These are phyloP conservation scores for Urophycis tenuis DNA, from an alignment of 2,797 vertebrate genomes.

Conservation along the genomic window DNA sequence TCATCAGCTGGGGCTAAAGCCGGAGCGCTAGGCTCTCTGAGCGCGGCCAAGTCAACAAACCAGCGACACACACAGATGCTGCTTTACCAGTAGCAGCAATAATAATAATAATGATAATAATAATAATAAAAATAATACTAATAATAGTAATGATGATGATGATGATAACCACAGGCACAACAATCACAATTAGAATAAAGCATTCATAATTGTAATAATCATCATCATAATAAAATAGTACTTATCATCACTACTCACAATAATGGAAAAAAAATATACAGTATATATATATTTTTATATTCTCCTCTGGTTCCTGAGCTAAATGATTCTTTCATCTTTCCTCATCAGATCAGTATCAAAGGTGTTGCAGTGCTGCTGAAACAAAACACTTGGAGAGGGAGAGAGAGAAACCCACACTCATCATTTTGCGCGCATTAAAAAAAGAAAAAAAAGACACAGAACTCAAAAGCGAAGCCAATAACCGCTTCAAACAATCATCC, in stretches of 20 bases:
- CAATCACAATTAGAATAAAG: too few relatives aligned
- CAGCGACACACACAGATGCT: too few relatives aligned
- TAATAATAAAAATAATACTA: not conserved
- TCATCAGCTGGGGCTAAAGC: conserved; percentile 88
- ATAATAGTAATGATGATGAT: not conserved
- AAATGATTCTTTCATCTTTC: not conserved
- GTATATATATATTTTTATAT: too few relatives aligned
- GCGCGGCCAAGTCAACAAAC: conserved; percentile 4
- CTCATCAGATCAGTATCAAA: not conserved
- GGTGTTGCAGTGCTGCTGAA: not conserved
- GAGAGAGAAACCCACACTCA: too few relatives aligned
- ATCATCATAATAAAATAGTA: not conserved
- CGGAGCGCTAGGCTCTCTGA: conserved; percentile 53
- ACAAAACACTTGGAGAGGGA: not conserved
- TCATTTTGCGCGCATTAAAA: too few relatives aligned
- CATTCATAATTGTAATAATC: not conserved
- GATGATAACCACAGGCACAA: not conserved
- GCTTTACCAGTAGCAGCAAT: not conserved
- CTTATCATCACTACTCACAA: too few relatives aligned
- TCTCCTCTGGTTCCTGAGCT: not conserved
- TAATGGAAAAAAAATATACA: too few relatives aligned
- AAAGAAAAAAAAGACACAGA: too few relatives aligned
- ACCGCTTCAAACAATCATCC: not conserved
- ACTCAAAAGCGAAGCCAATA: conserved; percentile 3
- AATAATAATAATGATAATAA: not conserved